phyloP scores from a whole-genome alignment of 2,888 invertebrate species.

The Drosophila meridiana region DNA sequence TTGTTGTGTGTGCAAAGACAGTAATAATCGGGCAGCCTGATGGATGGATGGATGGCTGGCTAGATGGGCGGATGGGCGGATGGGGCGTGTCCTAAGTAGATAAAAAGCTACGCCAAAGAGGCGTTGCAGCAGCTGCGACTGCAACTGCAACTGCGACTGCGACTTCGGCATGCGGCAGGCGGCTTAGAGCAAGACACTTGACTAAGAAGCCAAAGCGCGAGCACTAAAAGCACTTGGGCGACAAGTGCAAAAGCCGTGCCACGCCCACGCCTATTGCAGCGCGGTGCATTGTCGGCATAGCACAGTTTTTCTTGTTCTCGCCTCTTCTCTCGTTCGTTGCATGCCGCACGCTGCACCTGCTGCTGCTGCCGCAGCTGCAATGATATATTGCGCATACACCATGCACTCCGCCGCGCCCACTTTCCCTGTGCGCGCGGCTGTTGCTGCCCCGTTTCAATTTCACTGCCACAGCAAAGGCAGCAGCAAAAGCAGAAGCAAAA shows the following conservation, averaged over 20 bases:
- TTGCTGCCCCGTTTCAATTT: conserved; percentile 52
- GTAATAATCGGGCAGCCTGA: conserved; percentile 49
- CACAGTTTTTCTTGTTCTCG: conserved; percentile 53
- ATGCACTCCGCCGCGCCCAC: conserved; percentile 49
- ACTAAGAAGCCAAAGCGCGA: conserved; percentile 48
- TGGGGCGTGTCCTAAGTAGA: conserved; percentile 55
- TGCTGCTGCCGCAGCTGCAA: conserved; percentile 14
- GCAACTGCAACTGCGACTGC: conserved; percentile 1
- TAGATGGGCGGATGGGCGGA: background rate
- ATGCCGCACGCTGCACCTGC: conserved; percentile 18
- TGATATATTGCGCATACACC: conserved; percentile 77
- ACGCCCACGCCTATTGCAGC: conserved; percentile 40
- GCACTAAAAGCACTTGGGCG: conserved; percentile 62
- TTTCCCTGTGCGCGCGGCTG: conserved; percentile 38
- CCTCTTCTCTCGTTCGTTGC: background rate
- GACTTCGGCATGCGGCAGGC: conserved; percentile 26
- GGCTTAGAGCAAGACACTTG: conserved; percentile 54
- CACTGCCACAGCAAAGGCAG: conserved; percentile 45
- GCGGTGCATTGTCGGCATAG: conserved; percentile 75
- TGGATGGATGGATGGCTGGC: conserved; percentile 18
- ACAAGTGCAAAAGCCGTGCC: conserved; percentile 55
- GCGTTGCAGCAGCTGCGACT: conserved; percentile 44
- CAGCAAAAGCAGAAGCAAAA: background rate
- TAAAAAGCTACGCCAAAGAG: conserved; percentile 68
- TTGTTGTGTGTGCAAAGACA: conserved; percentile 41